phyloP scores from a whole-genome alignment of 2,888 invertebrate genomes.

The Volucella zonaria region DNA sequence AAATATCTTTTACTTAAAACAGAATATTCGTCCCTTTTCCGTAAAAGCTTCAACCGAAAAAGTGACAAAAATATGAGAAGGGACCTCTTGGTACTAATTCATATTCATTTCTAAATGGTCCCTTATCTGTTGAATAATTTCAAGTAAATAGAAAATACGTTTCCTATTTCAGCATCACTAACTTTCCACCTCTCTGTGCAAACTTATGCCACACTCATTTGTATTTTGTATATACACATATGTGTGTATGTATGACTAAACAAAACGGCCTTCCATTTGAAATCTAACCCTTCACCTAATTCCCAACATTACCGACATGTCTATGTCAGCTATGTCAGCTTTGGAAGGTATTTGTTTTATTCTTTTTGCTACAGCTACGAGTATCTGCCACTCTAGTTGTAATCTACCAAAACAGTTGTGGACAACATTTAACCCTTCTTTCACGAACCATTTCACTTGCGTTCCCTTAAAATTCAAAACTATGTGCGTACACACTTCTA shows the following conservation, averaged over 20 bases:
- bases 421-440: constrained; percentile 71
- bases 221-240: not conserved
- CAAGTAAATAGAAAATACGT: constrained; percentile 36
- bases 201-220: constrained; percentile 50
- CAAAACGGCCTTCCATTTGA: constrained; percentile 17
- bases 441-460: constrained; percentile 72
- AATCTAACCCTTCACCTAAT: constrained; percentile 42
- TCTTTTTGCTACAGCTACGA: not conserved
- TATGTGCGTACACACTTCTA: constrained; percentile 70
- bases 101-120: constrained; percentile 18
- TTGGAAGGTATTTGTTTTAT: not conserved
- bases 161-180: constrained; percentile 59
- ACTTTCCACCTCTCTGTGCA: constrained; percentile 50
- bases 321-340: constrained; percentile 20
- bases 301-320: constrained; percentile 19
- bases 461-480: constrained; percentile 70
- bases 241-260: too few species aligned
- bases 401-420: constrained; percentile 46
- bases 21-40: not conserved
- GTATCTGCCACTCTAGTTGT: constrained; percentile 6
- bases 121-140: constrained; percentile 53
- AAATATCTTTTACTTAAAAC: not conserved
- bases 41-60: not conserved
- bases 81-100: constrained; percentile 23
- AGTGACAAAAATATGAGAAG: constrained; percentile 1